Percentiles rank a stretch among this genome's conserved stretches.
phyloP scores from a whole-genome alignment of 2,113 vertebrate species.

The Leucopternis melanops region DNA sequence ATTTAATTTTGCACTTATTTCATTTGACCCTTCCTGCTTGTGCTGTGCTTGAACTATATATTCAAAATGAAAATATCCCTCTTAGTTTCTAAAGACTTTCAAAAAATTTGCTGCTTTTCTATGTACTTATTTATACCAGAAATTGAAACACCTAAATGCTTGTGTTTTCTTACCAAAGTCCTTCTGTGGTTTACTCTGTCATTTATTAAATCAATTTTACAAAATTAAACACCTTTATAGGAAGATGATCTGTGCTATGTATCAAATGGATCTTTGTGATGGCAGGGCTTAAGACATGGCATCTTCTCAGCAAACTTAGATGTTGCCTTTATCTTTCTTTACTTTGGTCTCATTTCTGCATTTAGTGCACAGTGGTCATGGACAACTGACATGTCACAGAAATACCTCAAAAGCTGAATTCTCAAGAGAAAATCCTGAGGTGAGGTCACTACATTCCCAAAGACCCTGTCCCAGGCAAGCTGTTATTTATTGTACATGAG shows the following conservation, averaged over 20 bases:
- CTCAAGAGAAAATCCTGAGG: neutral
- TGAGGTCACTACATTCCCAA: neutral
- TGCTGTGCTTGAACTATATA: neutral
- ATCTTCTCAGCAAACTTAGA: neutral
- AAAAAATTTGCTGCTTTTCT: neutral
- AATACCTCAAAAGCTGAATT: neutral
- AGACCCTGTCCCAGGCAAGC: neutral
- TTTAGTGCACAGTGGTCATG: neutral
- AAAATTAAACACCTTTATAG: neutral
- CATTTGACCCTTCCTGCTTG: neutral
- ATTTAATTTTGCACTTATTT: neutral
- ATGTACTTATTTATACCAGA: neutral
- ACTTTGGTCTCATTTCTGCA: neutral
- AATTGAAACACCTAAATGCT: neutral
- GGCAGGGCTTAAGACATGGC: neutral
- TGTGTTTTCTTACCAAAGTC: neutral
- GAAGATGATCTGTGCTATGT: neutral
- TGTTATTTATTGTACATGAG: neutral
- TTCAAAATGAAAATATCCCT: neutral
- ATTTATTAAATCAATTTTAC: neutral
- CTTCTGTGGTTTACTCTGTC: neutral
- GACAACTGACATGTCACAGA: neutral
- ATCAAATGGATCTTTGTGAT: neutral
- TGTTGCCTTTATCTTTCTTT: neutral
- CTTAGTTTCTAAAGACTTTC: neutral